Evolutionary conservation across 2,113 vertebrate genomes (phyloP).

Genomic region (Peromyscus polionotus): DNA sequence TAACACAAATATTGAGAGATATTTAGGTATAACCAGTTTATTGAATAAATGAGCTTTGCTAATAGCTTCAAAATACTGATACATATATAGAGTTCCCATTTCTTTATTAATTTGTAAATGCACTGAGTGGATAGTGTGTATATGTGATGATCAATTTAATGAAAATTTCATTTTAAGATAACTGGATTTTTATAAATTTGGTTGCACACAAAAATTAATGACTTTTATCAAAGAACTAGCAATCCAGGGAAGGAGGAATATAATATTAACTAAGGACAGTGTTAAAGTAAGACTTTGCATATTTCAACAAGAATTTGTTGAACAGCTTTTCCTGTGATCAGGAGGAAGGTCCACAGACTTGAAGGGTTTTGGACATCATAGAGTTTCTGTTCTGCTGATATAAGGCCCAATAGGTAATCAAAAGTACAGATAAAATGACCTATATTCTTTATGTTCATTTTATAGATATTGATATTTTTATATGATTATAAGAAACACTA

Average conservation of each 20-base stretch:
- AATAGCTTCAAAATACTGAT: not conserved
- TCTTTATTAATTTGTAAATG: not conserved
- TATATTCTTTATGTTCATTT: not conserved
- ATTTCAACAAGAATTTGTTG: not conserved
- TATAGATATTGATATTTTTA: not conserved
- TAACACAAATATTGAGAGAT: conserved; percentile 5
- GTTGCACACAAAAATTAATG: not conserved
- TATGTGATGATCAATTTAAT: not conserved
- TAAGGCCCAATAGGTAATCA: not conserved
- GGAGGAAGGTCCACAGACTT: not conserved
- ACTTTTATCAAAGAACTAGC: not conserved
- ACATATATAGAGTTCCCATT: not conserved
- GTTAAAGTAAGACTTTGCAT: not conserved
- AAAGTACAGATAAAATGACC: not conserved
- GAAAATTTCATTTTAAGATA: not conserved
- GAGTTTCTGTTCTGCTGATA: not conserved
- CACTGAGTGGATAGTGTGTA: not conserved
- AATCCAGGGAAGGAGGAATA: not conserved
- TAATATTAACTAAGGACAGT: not conserved
- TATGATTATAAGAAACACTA: not conserved
- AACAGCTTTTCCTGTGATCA: not conserved
- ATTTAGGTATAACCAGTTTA: not conserved
- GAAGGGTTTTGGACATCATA: not conserved
- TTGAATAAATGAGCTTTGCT: not conserved
- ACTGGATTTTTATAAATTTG: not conserved